A percentile compares a stretch with the other conserved stretches of the same genome.
Evolutionary conservation across 2,113 vertebrate species (phyloP).

Genomic region (Scomber japonicus): DNA sequence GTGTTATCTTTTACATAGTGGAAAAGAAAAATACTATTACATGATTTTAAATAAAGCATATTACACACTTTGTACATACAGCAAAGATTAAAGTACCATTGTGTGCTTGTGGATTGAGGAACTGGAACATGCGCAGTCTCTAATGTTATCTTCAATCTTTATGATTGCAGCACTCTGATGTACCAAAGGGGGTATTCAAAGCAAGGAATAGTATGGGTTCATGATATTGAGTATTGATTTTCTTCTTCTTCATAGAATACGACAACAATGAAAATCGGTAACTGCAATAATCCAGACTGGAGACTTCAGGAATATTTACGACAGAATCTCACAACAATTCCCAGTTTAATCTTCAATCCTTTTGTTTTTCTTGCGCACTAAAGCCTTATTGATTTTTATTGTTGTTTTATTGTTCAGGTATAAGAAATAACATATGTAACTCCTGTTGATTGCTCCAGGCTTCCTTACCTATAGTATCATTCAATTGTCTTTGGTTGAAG

Average conservation of each 20-base stretch:
- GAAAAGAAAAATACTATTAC: conserved; percentile 15
- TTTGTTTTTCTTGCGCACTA: conserved; percentile 19
- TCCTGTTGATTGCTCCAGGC: conserved; percentile 1
- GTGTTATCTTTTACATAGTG: background rate
- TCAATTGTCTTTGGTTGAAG: conserved; percentile 75
- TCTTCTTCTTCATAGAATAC: conserved; percentile 7
- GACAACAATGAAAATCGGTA: conserved; percentile 37
- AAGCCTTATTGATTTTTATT: conserved; percentile 21
- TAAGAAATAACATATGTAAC: conserved; percentile 29
- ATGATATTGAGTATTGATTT: conserved; percentile 47
- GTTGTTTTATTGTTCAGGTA: conserved; percentile 24
- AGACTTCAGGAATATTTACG: conserved; percentile 49
- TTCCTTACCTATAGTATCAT: conserved; percentile 25
- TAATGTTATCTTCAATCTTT: conserved; percentile 20
- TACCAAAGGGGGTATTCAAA: conserved; percentile 7
- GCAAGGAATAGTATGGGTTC: conserved; percentile 13
- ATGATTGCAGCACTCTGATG: conserved; percentile 2
- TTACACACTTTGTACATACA: conserved; percentile 40
- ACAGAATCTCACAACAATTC: conserved; percentile 36
- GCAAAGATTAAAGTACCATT: conserved; percentile 24
- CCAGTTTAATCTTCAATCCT: conserved; percentile 33
- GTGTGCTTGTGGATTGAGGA: conserved; percentile 27
- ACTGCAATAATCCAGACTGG: conserved; percentile 27
- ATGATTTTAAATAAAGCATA: conserved; percentile 24
- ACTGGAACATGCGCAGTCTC: conserved; percentile 25